Conservation (phyloP, 2,797 vertebrate species). For the Taeniopygia guttata region DNA sequence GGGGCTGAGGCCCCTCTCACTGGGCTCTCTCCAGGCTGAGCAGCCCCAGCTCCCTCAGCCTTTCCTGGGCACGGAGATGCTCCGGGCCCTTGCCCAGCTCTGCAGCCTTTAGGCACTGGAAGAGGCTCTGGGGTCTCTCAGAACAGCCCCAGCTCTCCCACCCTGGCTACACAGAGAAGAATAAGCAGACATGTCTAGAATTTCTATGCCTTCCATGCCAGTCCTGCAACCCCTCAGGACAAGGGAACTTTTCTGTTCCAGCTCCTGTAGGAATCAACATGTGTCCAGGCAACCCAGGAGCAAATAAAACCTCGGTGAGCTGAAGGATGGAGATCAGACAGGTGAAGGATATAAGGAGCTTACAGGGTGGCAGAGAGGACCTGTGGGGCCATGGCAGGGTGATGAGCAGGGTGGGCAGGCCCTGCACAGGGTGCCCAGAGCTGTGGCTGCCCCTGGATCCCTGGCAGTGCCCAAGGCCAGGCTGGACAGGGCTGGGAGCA, state of each 20-base stretch:
- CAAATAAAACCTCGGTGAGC: neutral
- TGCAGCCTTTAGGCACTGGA: neutral
- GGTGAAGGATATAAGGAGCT: neutral
- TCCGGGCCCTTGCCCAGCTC: neutral
- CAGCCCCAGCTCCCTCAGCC: neutral
- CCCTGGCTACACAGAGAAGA: neutral
- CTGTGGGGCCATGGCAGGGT: neutral
- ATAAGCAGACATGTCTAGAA: neutral
- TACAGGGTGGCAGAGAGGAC: neutral
- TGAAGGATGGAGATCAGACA: neutral
- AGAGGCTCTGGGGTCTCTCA: neutral
- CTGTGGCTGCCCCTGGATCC: neutral
- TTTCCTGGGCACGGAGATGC: neutral
- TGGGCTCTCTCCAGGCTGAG: neutral
- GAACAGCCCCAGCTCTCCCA: neutral
- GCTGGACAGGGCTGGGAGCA: neutral
- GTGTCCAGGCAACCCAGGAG: neutral
- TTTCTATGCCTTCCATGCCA: neutral
- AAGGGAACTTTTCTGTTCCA: neutral
- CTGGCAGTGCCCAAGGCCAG: neutral
- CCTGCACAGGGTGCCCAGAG: neutral
- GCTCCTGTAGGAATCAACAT: neutral
- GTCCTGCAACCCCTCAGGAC: neutral
- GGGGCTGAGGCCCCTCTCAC: neutral
- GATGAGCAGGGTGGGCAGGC: neutral